Conservation (phyloP, 2,113 vertebrate genomes). For the Leucosticte australis region DNA sequence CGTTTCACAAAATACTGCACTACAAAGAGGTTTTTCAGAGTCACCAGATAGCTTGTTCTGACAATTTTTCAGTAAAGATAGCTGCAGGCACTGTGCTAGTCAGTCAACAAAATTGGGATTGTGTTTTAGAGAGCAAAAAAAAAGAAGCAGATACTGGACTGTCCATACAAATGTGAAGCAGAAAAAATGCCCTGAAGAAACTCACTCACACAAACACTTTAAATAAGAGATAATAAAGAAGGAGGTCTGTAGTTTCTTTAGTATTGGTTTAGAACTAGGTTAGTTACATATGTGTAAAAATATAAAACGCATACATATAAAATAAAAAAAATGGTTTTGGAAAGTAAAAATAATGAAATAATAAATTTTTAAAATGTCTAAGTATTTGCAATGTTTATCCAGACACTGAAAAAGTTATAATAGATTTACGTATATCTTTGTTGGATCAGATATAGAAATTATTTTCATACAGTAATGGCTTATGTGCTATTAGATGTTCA, state of each 20-base stretch:
- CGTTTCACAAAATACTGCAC: background rate
- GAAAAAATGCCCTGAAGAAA: background rate
- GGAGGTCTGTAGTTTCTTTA: background rate
- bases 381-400: background rate
- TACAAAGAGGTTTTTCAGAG: background rate
- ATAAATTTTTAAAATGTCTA: background rate
- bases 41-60: background rate
- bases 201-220: background rate
- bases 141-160: background rate
- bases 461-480: background rate
- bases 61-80: background rate
- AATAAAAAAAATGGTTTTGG: background rate
- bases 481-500: background rate
- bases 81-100: background rate
- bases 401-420: background rate
- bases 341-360: background rate
- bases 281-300: background rate
- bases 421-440: background rate
- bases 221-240: background rate
- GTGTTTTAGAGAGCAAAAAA: background rate
- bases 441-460: background rate
- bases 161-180: background rate
- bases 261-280: background rate
- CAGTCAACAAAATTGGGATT: background rate
- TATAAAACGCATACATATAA: accelerated